phyloP scores from a whole-genome alignment of 2,888 invertebrate species.

The Cotesia congregata region DNA sequence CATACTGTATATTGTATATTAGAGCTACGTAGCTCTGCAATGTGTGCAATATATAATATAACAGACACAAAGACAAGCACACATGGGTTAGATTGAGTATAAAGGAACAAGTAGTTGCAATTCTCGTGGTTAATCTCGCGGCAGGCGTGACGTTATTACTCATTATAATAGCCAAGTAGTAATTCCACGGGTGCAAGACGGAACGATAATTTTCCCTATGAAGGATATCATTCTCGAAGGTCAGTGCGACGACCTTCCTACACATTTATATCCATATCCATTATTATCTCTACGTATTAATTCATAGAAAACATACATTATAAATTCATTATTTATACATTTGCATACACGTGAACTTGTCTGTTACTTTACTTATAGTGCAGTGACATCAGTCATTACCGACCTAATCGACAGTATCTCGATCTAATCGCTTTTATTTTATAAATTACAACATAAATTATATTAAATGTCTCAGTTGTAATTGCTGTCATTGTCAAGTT shows the following conservation, averaged over 20 bases:
- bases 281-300: background rate
- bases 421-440: too few species aligned
- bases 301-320: background rate
- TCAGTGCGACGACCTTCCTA: conserved; percentile 39
- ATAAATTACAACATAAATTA: too few species aligned
- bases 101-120: conserved; percentile 30
- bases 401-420: background rate
- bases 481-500: too few species aligned
- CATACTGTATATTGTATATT: too few species aligned
- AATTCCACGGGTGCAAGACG: conserved; percentile 36
- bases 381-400: background rate
- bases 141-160: conserved; percentile 45
- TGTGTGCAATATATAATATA: background rate
- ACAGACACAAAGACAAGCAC: background rate
- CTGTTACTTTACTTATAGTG: background rate
- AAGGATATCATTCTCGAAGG: conserved; percentile 37
- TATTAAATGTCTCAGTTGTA: too few species aligned
- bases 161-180: conserved; percentile 42
- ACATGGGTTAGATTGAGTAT: conserved; percentile 2
- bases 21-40: too few species aligned
- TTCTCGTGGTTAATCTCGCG: conserved; percentile 42
- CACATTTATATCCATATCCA: background rate
- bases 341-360: background rate
- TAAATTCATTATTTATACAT: background rate
- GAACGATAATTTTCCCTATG: conserved; percentile 38